A percentile compares a stretch with the other conserved stretches of the same genome.
phyloP scores from a whole-genome alignment of 2,888 invertebrate genomes.

The Bombylius discolor region DNA sequence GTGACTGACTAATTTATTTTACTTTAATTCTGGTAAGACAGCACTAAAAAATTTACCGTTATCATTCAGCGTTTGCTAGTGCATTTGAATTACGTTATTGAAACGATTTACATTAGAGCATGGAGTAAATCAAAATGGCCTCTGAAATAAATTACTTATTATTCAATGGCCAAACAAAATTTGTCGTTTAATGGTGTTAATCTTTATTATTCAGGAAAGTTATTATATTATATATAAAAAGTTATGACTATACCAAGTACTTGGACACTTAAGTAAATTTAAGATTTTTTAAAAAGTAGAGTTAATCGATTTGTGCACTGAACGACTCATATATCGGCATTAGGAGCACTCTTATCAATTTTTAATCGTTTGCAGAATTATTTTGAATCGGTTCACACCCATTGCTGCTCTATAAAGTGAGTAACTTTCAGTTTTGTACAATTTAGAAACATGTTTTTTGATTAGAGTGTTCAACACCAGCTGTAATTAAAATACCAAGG shows the following conservation, averaged over 20 bases:
- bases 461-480: no score
- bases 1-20: no score
- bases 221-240: constrained; percentile 5
- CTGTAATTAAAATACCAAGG: no score
- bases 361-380: no score
- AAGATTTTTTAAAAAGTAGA: constrained; percentile 5
- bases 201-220: neutral
- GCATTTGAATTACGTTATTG: neutral
- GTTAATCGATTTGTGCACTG: neutral
- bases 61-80: no score
- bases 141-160: constrained; percentile 9
- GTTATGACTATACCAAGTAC: constrained; percentile 3
- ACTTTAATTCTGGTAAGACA: no score
- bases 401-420: no score
- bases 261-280: constrained; percentile 7
- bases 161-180: constrained; percentile 6
- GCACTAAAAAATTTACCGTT: no score
- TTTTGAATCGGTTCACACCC: no score
- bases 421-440: no score
- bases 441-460: no score
- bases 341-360: no score
- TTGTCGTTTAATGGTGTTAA: constrained; percentile 4
- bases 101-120: constrained; percentile 1
- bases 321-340: neutral
- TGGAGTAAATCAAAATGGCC: constrained; percentile 2